phyloP scores from a whole-genome alignment of 2,113 vertebrate genomes.

The Octodon degus region DNA sequence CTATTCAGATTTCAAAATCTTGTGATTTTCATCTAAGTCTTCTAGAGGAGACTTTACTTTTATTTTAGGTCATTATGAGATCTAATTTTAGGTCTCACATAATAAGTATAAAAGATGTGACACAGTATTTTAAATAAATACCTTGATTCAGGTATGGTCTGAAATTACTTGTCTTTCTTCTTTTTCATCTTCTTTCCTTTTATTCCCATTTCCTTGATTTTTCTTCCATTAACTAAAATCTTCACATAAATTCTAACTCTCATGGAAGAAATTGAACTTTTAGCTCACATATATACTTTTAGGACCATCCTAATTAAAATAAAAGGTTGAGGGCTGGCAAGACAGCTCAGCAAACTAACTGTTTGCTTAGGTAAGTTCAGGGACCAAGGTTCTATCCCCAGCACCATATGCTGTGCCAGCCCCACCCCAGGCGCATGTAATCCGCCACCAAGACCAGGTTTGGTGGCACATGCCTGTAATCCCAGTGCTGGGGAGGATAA shows the following conservation, averaged over 20 bases:
- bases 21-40: not conserved
- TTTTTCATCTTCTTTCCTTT: not conserved
- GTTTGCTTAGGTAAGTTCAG: too few relatives aligned
- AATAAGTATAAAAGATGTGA: not conserved
- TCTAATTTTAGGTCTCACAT: not conserved
- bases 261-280: not conserved
- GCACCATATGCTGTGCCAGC: too few relatives aligned
- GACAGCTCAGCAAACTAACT: too few relatives aligned
- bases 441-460: too few relatives aligned
- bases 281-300: not conserved
- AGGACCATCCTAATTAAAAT: not conserved
- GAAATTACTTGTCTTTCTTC: not conserved
- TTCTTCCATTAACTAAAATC: not conserved
- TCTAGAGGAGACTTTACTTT: not conserved
- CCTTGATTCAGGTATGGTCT: not conserved
- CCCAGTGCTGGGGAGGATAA: too few relatives aligned
- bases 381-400: too few relatives aligned
- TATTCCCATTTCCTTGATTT: not conserved
- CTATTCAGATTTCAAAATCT: not conserved
- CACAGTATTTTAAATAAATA: not conserved
- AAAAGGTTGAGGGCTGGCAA: not conserved
- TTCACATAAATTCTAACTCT: not conserved
- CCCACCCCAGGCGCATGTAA: too few relatives aligned
- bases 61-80: not conserved
- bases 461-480: too few relatives aligned